Conservation (phyloP, 1,140 invertebrate genomes). For the Neocloeon triangulifer region DNA sequence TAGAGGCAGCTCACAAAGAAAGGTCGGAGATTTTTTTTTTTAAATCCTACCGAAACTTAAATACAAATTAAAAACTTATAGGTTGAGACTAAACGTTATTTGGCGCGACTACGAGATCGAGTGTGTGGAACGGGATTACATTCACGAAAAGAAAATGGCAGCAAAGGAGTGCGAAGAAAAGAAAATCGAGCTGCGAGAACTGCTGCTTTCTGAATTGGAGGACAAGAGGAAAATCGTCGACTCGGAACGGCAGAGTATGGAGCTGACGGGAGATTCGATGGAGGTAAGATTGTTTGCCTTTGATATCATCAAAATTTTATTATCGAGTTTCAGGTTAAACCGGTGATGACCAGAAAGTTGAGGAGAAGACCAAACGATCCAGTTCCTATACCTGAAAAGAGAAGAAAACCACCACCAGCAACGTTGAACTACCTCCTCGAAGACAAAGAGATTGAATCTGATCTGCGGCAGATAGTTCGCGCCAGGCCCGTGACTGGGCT, state of each 20-base stretch:
- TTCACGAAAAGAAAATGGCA: conserved; percentile 66
- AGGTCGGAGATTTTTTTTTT: conserved; percentile 14
- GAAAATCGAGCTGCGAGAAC: conserved; percentile 77
- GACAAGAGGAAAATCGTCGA: conserved; percentile 80
- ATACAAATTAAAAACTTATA: conserved; percentile 10
- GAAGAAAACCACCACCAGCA: conserved; percentile 48
- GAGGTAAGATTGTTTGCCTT: too few species aligned
- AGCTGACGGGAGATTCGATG: conserved; percentile 68
- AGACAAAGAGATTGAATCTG: conserved; percentile 71
- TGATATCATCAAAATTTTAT: conserved; percentile 3
- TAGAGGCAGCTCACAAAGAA: conserved; percentile 64
- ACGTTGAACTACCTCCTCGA: conserved; percentile 69
- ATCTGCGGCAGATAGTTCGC: too few species aligned
- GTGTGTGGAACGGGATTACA: conserved; percentile 68
- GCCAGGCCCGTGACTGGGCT: neutral
- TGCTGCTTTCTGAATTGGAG: conserved; percentile 72
- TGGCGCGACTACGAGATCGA: conserved; percentile 65
- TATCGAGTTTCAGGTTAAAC: conserved; percentile 29
- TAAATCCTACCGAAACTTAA: neutral
- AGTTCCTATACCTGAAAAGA: conserved; percentile 51
- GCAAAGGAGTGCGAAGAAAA: conserved; percentile 89
- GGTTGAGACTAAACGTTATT: conserved; percentile 56
- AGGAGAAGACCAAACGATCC: conserved; percentile 83
- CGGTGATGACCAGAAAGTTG: conserved; percentile 59
- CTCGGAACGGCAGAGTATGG: conserved; percentile 61